These are phyloP conservation scores for Norana najaformis DNA, from an alignment of 2,888 invertebrate genomes.

Conservation along the genomic window DNA sequence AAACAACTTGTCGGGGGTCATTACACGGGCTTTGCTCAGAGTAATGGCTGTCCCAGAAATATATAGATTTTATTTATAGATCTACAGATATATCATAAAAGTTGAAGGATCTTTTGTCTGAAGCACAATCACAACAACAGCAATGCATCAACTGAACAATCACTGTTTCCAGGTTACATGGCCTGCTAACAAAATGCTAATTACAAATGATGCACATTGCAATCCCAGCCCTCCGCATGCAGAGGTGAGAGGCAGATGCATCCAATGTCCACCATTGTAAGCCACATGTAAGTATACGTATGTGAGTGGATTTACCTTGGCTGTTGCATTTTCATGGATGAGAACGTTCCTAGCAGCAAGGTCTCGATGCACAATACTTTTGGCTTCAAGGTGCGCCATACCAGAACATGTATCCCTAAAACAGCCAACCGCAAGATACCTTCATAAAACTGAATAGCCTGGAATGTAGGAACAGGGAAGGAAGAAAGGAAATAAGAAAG, in stretches of 20 bases:
- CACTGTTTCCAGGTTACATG: slow-evolving; percentile 48
- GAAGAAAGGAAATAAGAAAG: neutral
- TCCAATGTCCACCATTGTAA: neutral
- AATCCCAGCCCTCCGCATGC: too few relatives aligned
- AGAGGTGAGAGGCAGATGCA: neutral
- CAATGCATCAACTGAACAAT: neutral
- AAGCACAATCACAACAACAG: neutral
- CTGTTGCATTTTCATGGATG: slow-evolving; percentile 71
- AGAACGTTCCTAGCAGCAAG: slow-evolving; percentile 96
- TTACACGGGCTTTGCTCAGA: too few relatives aligned
- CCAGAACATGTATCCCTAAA: slow-evolving; percentile 91
- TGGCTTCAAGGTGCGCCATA: slow-evolving; percentile 96
- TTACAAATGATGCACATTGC: neutral
- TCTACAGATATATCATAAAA: too few relatives aligned
- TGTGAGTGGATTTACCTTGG: slow-evolving; percentile 53
- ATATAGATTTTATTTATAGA: too few relatives aligned
- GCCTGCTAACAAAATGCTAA: slow-evolving; percentile 48
- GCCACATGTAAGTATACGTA: neutral
- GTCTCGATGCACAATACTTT: slow-evolving; percentile 93
- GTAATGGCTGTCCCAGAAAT: too few relatives aligned
- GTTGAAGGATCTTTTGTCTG: neutral
- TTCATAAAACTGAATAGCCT: neutral
- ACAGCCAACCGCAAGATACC: neutral
- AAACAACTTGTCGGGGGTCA: too few relatives aligned
- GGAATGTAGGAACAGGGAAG: neutral